Evolutionary conservation across 2,797 vertebrate genomes (phyloP).

Genomic region (Argyrosomus regius): DNA sequence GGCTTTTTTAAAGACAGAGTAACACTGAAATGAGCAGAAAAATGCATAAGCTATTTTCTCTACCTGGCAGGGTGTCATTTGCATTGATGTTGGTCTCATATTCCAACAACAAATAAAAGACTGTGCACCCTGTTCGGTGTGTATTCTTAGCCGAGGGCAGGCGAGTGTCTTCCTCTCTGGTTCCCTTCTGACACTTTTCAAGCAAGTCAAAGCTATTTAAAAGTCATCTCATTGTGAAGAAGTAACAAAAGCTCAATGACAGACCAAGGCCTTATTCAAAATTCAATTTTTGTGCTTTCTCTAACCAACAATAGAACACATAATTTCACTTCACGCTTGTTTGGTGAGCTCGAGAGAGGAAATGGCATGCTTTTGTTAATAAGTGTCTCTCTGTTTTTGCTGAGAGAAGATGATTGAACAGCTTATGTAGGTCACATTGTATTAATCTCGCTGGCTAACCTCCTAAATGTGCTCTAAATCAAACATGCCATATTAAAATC

Average conservation of each 20-base stretch:
- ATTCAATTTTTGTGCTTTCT: conserved; percentile 72
- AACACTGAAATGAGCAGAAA: conserved; percentile 31
- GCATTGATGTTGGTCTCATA: conserved; percentile 58
- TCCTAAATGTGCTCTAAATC: conserved; percentile 76
- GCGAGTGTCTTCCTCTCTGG: conserved; percentile 38
- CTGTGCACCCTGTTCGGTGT: conserved; percentile 33
- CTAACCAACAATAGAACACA: conserved; percentile 63
- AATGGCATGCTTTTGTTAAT: conserved; percentile 74
- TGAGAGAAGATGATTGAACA: conserved; percentile 72
- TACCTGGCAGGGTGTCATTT: conserved; percentile 52
- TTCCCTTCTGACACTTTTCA: conserved; percentile 59
- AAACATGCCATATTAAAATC: conserved; percentile 78
- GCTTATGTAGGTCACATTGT: conserved; percentile 84
- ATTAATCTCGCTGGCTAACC: conserved; percentile 75
- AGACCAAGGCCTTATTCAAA: conserved; percentile 74
- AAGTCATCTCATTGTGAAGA: conserved; percentile 62
- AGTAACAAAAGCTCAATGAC: conserved; percentile 72
- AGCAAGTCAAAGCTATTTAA: conserved; percentile 70
- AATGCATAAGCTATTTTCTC: conserved; percentile 54
- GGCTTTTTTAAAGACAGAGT: conserved; percentile 27
- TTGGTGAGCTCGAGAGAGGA: conserved; percentile 65
- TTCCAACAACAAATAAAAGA: conserved; percentile 56
- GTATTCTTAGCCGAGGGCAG: conserved; percentile 63
- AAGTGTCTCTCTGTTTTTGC: conserved; percentile 68
- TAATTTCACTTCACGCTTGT: conserved; percentile 72